Percentiles rank a stretch among this genome's conserved stretches.
Conservation (phyloP, 2,888 invertebrate species). For the Galerucella pusilla region DNA sequence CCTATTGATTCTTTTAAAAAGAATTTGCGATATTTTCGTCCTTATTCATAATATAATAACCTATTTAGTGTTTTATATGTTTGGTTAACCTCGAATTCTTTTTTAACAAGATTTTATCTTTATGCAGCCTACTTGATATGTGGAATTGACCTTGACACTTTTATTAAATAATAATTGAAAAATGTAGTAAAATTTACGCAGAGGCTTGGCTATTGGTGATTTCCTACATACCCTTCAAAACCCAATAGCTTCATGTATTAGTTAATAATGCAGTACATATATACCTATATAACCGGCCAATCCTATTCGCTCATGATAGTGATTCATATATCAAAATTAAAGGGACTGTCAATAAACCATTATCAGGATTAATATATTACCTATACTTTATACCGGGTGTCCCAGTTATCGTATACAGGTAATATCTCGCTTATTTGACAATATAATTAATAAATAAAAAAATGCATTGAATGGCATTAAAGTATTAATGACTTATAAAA, state of each 20-base stretch:
- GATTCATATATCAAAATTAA: slow-evolving; percentile 58
- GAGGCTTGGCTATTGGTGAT: slow-evolving; percentile 50
- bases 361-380: too few species aligned
- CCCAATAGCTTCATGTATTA: slow-evolving; percentile 54
- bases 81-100: background rate
- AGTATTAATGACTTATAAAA: too few species aligned
- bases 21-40: too few species aligned
- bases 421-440: too few species aligned
- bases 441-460: too few species aligned
- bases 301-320: slow-evolving; percentile 55
- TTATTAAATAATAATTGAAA: slow-evolving; percentile 17
- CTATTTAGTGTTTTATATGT: too few species aligned
- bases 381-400: too few species aligned
- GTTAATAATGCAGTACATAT: slow-evolving; percentile 40
- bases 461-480: too few species aligned
- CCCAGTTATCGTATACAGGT: too few species aligned
- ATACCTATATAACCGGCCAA: slow-evolving; percentile 46
- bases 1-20: too few species aligned
- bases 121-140: background rate
- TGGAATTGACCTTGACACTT: slow-evolving; percentile 9
- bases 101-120: background rate
- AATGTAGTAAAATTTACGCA: slow-evolving; percentile 20
- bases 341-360: slow-evolving; percentile 59
- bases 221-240: slow-evolving; percentile 46
- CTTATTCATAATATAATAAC: too few species aligned